Evolutionary conservation across 2,113 vertebrate genomes (phyloP).

Genomic region (Pandion haliaetus): DNA sequence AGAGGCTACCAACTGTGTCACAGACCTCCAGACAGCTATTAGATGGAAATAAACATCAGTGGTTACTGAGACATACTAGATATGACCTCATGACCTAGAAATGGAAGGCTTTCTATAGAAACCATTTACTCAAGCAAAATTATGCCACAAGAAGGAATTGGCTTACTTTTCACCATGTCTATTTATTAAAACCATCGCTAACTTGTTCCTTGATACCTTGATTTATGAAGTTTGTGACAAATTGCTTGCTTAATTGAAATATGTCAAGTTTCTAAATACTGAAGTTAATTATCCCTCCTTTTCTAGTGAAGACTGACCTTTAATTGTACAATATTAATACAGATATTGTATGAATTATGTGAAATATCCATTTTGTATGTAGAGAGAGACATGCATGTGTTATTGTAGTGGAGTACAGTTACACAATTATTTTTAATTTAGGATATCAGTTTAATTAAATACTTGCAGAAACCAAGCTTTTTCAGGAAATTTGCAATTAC

Average conservation of each 20-base stretch:
- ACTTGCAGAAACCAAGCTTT: constrained; percentile 74
- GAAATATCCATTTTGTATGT: constrained; percentile 63
- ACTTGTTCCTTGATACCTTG: not conserved
- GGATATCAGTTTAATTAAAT: constrained; percentile 78
- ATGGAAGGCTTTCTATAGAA: not conserved
- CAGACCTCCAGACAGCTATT: not conserved
- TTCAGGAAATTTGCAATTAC: constrained; percentile 84
- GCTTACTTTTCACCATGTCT: not conserved
- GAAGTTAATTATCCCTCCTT: constrained; percentile 59
- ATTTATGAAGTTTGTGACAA: constrained; percentile 58
- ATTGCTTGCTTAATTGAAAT: constrained; percentile 59
- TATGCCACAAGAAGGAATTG: not conserved
- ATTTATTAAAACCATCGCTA: constrained; percentile 22
- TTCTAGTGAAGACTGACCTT: constrained; percentile 48
- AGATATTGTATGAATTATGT: constrained; percentile 66
- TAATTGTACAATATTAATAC: constrained; percentile 68
- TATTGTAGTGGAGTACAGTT: constrained; percentile 77
- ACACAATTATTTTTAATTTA: constrained; percentile 84
- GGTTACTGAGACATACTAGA: not conserved
- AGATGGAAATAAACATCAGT: not conserved
- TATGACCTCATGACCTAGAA: not conserved
- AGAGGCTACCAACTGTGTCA: not conserved
- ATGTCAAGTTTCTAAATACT: constrained; percentile 41
- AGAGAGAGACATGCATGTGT: constrained; percentile 57
- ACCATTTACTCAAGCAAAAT: not conserved